Evolutionary conservation across 2,888 invertebrate genomes (phyloP).

Genomic region (Iphiclides podalirius): DNA sequence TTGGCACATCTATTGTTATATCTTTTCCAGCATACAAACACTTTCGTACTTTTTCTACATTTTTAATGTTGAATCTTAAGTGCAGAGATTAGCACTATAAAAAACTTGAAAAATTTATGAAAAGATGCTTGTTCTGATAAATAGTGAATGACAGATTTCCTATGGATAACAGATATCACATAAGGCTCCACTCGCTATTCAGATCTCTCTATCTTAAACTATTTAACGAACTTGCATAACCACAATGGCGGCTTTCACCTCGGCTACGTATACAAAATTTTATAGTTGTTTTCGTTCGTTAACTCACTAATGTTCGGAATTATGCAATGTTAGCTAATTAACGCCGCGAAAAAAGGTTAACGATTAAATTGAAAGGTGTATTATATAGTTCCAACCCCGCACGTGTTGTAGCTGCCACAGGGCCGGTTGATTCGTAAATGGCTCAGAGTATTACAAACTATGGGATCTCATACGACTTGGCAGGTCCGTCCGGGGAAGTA

Average conservation of each 20-base stretch:
- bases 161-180: conserved; percentile 1
- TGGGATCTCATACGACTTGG: too few relatives aligned
- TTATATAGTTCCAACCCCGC: background rate
- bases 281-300: conserved; percentile 23
- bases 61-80: too few relatives aligned
- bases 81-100: too few relatives aligned
- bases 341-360: conserved; percentile 7
- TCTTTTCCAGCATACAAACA: too few relatives aligned
- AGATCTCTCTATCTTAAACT: conserved; percentile 15
- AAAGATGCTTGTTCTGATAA: too few relatives aligned
- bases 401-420: too few relatives aligned
- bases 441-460: too few relatives aligned
- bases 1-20: too few relatives aligned
- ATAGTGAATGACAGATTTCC: background rate
- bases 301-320: conserved; percentile 27
- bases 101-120: too few relatives aligned
- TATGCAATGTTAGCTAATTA: conserved; percentile 16
- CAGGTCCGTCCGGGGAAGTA: too few relatives aligned
- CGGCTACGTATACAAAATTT: conserved; percentile 26
- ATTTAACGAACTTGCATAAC: conserved; percentile 25
- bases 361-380: conserved; percentile 3
- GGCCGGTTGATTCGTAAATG: too few relatives aligned
- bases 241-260: conserved; percentile 32
- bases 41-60: too few relatives aligned
- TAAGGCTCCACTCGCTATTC: background rate